A percentile compares a stretch with the other conserved stretches of the same genome.
Conservation (phyloP, 2,888 invertebrate genomes). For the Athalia rosae region DNA sequence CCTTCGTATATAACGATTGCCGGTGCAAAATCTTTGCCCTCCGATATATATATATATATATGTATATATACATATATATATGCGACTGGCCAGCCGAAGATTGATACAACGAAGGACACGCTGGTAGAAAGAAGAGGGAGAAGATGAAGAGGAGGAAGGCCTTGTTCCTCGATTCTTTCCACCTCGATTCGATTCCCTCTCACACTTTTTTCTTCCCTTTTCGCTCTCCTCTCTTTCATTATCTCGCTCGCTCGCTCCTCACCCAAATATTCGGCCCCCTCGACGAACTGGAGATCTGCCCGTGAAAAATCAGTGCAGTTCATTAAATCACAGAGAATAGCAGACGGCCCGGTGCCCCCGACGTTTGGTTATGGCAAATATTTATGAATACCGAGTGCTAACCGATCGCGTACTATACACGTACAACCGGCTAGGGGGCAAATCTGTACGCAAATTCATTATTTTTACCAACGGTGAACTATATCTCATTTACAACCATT, state of each 20-base stretch:
- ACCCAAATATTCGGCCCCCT: background rate
- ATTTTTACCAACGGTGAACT: too few relatives aligned
- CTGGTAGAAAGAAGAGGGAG: too few relatives aligned
- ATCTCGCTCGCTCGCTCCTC: background rate
- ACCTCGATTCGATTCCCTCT: conserved; percentile 16
- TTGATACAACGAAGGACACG: conserved; percentile 21
- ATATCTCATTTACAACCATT: too few relatives aligned
- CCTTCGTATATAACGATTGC: conserved; percentile 36
- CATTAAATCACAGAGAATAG: conserved; percentile 69
- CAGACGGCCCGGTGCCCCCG: conserved; percentile 51
- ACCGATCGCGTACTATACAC: too few relatives aligned
- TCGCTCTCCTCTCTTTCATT: background rate
- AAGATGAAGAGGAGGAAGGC: too few relatives aligned
- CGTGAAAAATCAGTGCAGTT: conserved; percentile 70
- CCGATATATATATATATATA: too few relatives aligned
- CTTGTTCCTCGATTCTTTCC: conserved; percentile 7
- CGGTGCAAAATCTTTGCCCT: background rate
- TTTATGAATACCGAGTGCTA: conserved; percentile 64
- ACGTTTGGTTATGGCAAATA: conserved; percentile 64
- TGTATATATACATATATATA: too few relatives aligned
- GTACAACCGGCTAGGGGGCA: too few relatives aligned
- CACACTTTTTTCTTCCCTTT: background rate
- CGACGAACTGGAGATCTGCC: conserved; percentile 46
- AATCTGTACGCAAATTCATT: too few relatives aligned
- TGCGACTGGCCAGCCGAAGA: conserved; percentile 19